Evolutionary conservation across 2,888 invertebrate genomes (phyloP), one percentile per base, ranked within the genome.

Genomic region (Trichopoda pennipes): DNA sequence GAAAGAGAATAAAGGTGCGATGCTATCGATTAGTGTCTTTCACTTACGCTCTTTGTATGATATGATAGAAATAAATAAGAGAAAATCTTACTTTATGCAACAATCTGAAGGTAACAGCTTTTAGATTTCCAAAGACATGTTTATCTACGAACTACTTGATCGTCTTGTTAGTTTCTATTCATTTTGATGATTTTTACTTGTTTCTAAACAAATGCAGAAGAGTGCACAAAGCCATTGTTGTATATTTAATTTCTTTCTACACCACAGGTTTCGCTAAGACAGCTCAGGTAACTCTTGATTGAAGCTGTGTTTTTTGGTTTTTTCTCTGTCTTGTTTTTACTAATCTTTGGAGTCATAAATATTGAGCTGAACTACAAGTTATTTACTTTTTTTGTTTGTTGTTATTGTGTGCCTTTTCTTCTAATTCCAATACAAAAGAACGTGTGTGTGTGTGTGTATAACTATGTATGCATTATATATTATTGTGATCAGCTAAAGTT

Each of bases 271-370:
- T 23, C 21, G 58, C 47, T 49, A 64, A 14, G 63, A 28, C 61
- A 38, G 42, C 9, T 10, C 21, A 44, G 8, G 63, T 56, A 42
- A 75, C 49, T 63, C 61, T 19, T 42, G 9, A 55, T n/a, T 21
- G 44, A 55, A 35, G 61, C 69, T 77, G 53, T 56, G 28, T 17
- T 44, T 19, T 16, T 49, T 75, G 49, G 47, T 23, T 28, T 28
- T 53, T 8, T n/a, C 38, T 38, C 51, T 42, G 28, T 72, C 72
- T 69, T 70, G 64, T 74, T 74, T 28, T 78, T 64, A 64, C 77
- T 78, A 70, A 75, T 82, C 82, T 79, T 70, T 70, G 21, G 35
- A 82, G 79, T 79, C 82, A 79, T 82, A 79, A 82, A 82, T 79
- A 82, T 79, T 60, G 75, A 70, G 69, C 63, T 74, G 49, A 51